Evolutionary conservation across 2,888 invertebrate genomes (phyloP), one percentile per base, ranked within the genome.

Genomic region (Eupithecia vulgata): DNA sequence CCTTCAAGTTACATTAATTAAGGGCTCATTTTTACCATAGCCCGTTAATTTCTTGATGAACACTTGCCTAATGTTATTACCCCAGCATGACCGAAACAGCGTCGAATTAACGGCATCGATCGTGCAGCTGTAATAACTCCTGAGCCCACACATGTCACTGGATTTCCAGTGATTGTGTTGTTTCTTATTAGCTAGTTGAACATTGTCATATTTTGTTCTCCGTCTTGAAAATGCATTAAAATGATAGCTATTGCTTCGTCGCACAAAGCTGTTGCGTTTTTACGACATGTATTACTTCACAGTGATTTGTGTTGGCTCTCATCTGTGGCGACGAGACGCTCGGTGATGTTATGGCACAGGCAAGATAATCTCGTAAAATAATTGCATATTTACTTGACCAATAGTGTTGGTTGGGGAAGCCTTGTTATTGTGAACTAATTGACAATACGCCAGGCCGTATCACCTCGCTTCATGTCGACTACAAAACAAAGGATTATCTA

Each of bases 401-500:
- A 21, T 3, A n/a, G 7, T 4, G 21, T 52, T 52, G 21, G 3
- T 30, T 59, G 57, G 57, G 57, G 13, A 13, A 13, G 13, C 13
- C 1, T 48, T 48, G 48, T 48, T n/a, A 40, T 52, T 21, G 5
- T 5, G 13, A 30, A 30, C 30, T 15, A n/a, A 15, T n/a, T 21
- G 8, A 15, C 10, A 52, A 12, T 59, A 59, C 21, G 59, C 59
- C 30, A 59, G 25, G 21, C 30, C 30, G 30, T 21, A 59, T 15
- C 30, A 59, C 13, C 30, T 64, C 62, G 37, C 68, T 72, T 68
- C 67, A 67, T 64, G 67, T 73, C 73, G 70, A 45, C 61, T 40
- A 25, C 67, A 25, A 62, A 67, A 67, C 34, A 59, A 42, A 66
- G 15, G 59, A 65, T 62, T 67, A 52, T 48, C 62, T 70, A 67